Percentiles rank a stretch among this genome's conserved stretches.
phyloP scores from a whole-genome alignment of 1,140 invertebrate genomes.

The Battus philenor region DNA sequence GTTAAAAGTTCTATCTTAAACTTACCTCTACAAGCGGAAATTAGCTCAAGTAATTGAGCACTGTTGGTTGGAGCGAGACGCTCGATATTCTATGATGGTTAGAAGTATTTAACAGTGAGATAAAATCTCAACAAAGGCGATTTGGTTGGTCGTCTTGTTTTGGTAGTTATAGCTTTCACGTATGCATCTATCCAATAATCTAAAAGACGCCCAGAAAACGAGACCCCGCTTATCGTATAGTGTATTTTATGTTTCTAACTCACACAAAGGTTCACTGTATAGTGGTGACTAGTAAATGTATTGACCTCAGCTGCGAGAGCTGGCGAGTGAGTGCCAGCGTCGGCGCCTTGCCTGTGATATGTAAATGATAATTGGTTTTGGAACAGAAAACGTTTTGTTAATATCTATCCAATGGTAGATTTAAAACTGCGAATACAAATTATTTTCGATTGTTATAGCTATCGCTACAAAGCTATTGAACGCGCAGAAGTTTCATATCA shows the following conservation, averaged over 20 bases:
- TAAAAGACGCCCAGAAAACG: too few relatives aligned
- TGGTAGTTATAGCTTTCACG: constrained; percentile 57
- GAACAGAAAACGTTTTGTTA: constrained; percentile 61
- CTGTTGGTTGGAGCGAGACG: constrained; percentile 48
- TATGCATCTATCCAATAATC: constrained; percentile 59
- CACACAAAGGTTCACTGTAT: constrained; percentile 30
- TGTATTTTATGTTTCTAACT: too few relatives aligned
- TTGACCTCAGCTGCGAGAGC: constrained; percentile 65
- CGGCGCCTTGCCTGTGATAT: constrained; percentile 66
- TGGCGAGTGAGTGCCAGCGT: constrained; percentile 43
- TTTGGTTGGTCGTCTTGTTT: constrained; percentile 69
- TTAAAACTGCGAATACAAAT: constrained; percentile 12
- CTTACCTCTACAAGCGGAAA: constrained; percentile 27
- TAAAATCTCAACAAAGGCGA: constrained; percentile 72
- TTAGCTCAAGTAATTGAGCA: constrained; percentile 39
- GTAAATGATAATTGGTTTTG: constrained; percentile 72
- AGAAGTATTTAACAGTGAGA: constrained; percentile 70
- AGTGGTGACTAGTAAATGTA: constrained; percentile 60
- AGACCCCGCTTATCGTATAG: too few relatives aligned
- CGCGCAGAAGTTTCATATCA: background rate
- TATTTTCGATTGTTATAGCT: too few relatives aligned
- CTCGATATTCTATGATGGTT: constrained; percentile 65
- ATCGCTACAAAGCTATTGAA: too few relatives aligned
- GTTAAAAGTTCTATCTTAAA: constrained; percentile 25
- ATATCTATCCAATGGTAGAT: too few relatives aligned